Base-by-base conservation (phyloP, 2,888 invertebrate genomes). In the Linnaemya vulpina region DNA sequence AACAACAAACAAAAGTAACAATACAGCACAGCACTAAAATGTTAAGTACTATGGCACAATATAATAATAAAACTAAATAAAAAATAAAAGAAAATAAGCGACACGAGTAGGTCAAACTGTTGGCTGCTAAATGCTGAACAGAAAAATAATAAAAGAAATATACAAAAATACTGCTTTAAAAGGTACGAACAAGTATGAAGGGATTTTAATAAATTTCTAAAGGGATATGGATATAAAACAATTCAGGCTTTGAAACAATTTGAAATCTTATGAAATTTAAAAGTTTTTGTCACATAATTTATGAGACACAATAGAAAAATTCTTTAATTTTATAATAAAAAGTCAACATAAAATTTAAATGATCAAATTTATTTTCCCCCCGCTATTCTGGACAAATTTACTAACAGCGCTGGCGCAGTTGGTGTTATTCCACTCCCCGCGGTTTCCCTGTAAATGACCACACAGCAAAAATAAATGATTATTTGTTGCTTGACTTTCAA, bases 341-440 rank as follows among this genome's bases (percentile, higher is more conserved):
- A n/a, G n/a, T n/a, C n/a, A n/a, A n/a, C n/a, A n/a, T n/a, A n/a
- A n/a, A n/a, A n/a, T n/a, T n/a, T n/a, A n/a, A n/a, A n/a, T n/a
- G n/a, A n/a, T n/a, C n/a, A n/a, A n/a, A n/a, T n/a, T n/a, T n/a
- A n/a, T n/a, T n/a, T n/a, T n/a, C n/a, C n/a, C n/a, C n/a, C n/a
- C n/a, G n/a, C 35, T 35, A 73, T 5, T 46, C 2, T 30, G 25
- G 55, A 43, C 43, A 35, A 8, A 0, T 20, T 13, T 60, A 10
- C 11, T 53, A 53, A 71, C 11, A 58, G 82, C 76, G 76, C 82
- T 83, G 67, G 60, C 62, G 73, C 73, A 65, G 71, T 82, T 53
- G 25, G 46, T 58, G 35, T 58, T 51, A 58, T 68, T 49, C 1
- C 46, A 30, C 49, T 46, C 22, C 11, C 15, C 30, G 43, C 55